Evolutionary conservation across 2,888 invertebrate genomes (phyloP).

Genomic region (Heteromyza rotundicornis): DNA sequence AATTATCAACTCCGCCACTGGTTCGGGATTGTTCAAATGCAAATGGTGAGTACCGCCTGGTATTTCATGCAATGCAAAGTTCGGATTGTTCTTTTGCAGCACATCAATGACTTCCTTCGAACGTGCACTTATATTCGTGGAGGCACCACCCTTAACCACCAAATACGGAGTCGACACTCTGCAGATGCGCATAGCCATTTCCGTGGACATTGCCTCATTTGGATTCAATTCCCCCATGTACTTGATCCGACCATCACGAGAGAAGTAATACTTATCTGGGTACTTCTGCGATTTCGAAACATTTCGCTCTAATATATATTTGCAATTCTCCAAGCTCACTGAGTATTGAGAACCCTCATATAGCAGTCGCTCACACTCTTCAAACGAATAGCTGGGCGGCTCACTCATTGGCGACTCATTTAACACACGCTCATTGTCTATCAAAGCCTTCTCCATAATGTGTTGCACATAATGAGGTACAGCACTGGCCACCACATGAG

Average conservation of each 20-base stretch:
- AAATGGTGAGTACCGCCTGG: conserved; percentile 74
- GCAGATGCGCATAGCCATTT: neutral
- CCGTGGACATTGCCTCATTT: neutral
- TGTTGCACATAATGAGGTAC: neutral
- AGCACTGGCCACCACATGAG: neutral
- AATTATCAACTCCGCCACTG: conserved; percentile 66
- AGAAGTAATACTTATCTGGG: conserved; percentile 54
- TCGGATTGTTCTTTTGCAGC: conserved; percentile 65
- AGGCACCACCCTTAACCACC: conserved; percentile 68
- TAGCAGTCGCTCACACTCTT: conserved; percentile 67
- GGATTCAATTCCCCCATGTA: neutral
- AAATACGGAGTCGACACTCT: conserved; percentile 67
- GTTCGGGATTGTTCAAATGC: conserved; percentile 73
- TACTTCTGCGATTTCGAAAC: conserved; percentile 64
- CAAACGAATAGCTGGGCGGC: conserved; percentile 68
- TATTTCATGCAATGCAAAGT: conserved; percentile 69
- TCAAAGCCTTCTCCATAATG: conserved; percentile 60
- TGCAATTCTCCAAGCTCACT: conserved; percentile 65
- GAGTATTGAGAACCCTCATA: conserved; percentile 66
- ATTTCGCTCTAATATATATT: conserved; percentile 66
- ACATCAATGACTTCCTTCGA: conserved; percentile 66
- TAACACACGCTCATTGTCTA: conserved; percentile 55
- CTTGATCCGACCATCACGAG: neutral
- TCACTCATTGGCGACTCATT: conserved; percentile 48
- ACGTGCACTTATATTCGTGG: conserved; percentile 65